Conservation (phyloP, 2,797 vertebrate genomes). For the Synaphobranchus kaupii region DNA sequence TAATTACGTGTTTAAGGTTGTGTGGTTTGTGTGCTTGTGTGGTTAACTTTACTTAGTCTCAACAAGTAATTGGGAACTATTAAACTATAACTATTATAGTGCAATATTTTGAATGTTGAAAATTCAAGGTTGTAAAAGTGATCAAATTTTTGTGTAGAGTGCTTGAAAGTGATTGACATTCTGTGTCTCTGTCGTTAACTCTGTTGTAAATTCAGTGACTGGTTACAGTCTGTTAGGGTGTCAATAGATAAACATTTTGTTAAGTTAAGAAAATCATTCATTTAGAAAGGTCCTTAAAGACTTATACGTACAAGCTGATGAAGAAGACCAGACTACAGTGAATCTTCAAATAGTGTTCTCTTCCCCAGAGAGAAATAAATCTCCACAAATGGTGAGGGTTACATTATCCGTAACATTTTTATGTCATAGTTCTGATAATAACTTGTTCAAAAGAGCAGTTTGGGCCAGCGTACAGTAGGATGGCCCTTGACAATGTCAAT, state of each 20-base stretch:
- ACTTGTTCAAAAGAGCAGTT: not conserved
- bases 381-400: not conserved
- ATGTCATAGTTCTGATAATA: not conserved
- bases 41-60: not conserved
- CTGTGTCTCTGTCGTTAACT: not conserved
- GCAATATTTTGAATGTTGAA: not conserved
- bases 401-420: not conserved
- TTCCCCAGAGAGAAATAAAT: not conserved
- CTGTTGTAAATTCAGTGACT: not conserved
- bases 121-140: conserved; percentile 1
- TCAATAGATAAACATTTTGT: not conserved
- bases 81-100: not conserved
- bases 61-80: not conserved
- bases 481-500: not conserved
- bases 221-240: not conserved
- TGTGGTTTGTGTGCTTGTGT: not conserved
- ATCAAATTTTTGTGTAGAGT: not conserved
- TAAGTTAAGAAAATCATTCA: not conserved
- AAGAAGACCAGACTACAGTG: not conserved
- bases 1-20: not conserved
- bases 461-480: not conserved
- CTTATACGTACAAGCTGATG: not conserved
- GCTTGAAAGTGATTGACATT: not conserved
- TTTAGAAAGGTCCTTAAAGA: not conserved
- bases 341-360: not conserved